Conservation (phyloP, 1,140 invertebrate species). For the Monochamus saltuarius region DNA sequence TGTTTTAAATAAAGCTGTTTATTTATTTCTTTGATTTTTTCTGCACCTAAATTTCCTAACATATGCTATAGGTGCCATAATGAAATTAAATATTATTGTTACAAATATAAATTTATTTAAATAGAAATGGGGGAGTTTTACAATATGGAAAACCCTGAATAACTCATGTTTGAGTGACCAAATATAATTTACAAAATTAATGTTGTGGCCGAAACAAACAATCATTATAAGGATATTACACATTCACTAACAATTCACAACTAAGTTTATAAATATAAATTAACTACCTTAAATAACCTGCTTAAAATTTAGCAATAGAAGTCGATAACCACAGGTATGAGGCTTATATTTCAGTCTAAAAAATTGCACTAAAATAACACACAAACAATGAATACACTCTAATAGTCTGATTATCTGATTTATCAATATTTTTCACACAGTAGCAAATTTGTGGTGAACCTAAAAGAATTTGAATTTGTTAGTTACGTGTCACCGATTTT, state of each 20-base stretch:
- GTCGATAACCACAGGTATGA: slow-evolving; percentile 8
- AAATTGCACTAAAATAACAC: slow-evolving; percentile 12
- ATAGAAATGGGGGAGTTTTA: slow-evolving; percentile 50
- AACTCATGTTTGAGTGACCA: slow-evolving; percentile 37
- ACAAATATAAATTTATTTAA: slow-evolving; percentile 53
- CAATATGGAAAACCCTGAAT: slow-evolving; percentile 46
- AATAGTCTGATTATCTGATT: too few species aligned
- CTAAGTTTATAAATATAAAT: slow-evolving; percentile 40
- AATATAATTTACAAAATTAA: slow-evolving; percentile 40
- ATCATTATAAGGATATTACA: slow-evolving; percentile 38
- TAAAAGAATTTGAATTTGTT: neutral
- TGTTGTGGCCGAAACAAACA: slow-evolving; percentile 34
- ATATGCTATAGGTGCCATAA: too few species aligned
- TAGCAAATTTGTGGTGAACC: too few species aligned
- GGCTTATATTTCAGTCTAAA: slow-evolving; percentile 9
- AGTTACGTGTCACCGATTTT: too few species aligned
- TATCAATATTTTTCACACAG: too few species aligned
- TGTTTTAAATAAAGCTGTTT: too few species aligned
- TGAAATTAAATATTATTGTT: slow-evolving; percentile 20
- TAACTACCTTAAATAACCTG: slow-evolving; percentile 41
- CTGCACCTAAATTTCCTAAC: too few species aligned
- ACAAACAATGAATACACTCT: neutral
- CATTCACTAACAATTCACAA: slow-evolving; percentile 44
- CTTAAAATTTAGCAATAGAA: slow-evolving; percentile 34
- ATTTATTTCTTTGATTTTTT: too few species aligned